Base-by-base conservation (phyloP, 1,140 invertebrate species). In the Pachyrhynchus sulphureomaculatus region DNA sequence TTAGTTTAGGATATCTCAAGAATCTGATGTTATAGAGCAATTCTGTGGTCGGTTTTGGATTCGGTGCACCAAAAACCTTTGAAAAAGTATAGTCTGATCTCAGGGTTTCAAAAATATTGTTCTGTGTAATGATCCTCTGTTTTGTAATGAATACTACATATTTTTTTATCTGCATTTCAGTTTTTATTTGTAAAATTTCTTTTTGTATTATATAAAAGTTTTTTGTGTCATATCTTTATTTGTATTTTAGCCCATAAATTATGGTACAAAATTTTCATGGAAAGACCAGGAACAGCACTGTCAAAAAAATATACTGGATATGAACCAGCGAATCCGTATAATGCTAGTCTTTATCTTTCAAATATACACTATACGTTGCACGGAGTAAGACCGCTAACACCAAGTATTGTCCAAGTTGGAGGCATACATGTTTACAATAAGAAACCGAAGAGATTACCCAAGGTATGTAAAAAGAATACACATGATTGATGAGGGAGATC, bases 361-460 rank as follows among this genome's bases (percentile, higher is more conserved):
- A 87, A 87, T 70, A 77, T 77, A n/a, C 81, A 87, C 73, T 79
- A 80, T 44, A 70, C 76, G 1, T 44, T 84, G 3, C 80, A 78
- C 58, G 75, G 76, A 2, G 71, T 82, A 0, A 75, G 76, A 33
- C 79, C 81, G 0, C 70, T 71, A 10, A 71, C 77, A 1, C 79
- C 82, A 0, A 78, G 76, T 23, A 65, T 82, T 0, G 66, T 86
- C 4, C 82, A 86, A 72, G 77, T 86, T 13, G 84, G 82, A 6
- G 85, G 84, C n/a, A 65, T 86, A 2, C 84, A 73, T 67, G 37
- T 60, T 9, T 9, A 10, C 2, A 44, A 67, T 0, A 72, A 24
- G 6, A 57, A 81, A 54, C 63, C 79, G 0, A 82, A 85, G 59
- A 74, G 77, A 10, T 66, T 88, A 58, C 78, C 81, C n/a, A 59